These are phyloP conservation scores for Motacilla tschutschensis DNA, from an alignment of 2,113 vertebrate genomes.

Conservation along the genomic window DNA sequence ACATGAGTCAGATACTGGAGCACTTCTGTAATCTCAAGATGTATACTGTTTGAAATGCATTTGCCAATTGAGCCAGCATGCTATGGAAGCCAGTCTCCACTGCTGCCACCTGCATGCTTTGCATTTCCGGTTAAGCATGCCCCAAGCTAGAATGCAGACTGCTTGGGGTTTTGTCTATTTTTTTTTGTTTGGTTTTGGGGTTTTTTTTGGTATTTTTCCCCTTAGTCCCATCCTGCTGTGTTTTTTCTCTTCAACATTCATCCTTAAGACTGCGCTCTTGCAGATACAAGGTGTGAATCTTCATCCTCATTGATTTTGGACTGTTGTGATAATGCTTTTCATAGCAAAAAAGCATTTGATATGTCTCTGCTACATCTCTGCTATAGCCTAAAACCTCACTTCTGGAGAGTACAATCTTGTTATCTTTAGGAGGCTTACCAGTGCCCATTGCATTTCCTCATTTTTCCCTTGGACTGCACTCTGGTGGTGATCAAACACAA, in stretches of 20 bases:
- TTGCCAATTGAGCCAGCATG: not conserved
- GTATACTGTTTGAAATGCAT: not conserved
- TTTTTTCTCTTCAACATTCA: not conserved
- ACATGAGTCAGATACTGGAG: not conserved
- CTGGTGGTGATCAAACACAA: not conserved
- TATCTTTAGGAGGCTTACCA: not conserved
- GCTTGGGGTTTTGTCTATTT: not conserved
- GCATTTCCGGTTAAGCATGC: not conserved
- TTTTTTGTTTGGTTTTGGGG: not conserved
- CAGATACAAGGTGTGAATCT: not conserved
- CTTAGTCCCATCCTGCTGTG: not conserved
- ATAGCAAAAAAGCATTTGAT: not conserved
- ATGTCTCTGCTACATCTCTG: not conserved
- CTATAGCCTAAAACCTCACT: not conserved
- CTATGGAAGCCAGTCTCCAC: not conserved
- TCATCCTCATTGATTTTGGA: not conserved
- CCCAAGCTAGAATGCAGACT: not conserved
- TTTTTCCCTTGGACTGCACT: not conserved
- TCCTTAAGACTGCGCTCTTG: not conserved
- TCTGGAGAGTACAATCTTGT: not conserved
- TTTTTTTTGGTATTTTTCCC: accelerated
- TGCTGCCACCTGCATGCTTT: not conserved
- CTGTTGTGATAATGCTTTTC: not conserved
- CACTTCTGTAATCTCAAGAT: not conserved
- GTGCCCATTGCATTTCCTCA: not conserved